Conservation (phyloP, 2,797 vertebrate genomes). For the Nothura maculosa region DNA sequence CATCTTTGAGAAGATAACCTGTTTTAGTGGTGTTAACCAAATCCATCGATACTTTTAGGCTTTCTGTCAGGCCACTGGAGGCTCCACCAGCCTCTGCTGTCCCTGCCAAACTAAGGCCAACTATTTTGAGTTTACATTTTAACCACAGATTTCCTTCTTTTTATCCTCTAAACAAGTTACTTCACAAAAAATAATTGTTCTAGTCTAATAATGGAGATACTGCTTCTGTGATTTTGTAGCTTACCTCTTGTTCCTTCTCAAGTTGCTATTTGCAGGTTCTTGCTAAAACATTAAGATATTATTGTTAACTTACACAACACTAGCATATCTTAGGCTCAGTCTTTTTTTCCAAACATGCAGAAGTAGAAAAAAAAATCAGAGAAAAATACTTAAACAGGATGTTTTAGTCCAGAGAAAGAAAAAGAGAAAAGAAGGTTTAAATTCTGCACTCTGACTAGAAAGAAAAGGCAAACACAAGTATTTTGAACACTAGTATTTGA, state of each 20-base stretch:
- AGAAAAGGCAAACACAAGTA: background rate
- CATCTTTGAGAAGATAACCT: background rate
- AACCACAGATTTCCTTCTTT: background rate
- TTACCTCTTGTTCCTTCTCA: background rate
- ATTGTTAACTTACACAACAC: background rate
- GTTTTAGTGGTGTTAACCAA: background rate
- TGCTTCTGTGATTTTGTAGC: background rate
- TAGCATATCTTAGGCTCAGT: background rate
- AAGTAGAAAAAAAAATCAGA: background rate
- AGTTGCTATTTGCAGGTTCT: background rate
- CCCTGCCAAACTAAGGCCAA: background rate
- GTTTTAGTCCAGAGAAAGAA: background rate
- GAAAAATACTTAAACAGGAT: background rate
- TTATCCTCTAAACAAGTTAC: background rate
- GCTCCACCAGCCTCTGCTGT: accelerated
- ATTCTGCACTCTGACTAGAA: background rate
- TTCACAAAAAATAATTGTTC: background rate
- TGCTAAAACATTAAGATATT: background rate
- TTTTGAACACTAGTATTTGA: background rate
- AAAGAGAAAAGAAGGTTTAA: background rate
- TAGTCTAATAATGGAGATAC: background rate
- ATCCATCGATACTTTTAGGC: background rate
- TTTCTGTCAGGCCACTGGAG: background rate
- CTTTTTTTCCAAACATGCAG: background rate
- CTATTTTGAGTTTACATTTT: background rate